These are phyloP conservation scores for Chrysolina oricalcia DNA, from an alignment of 2,888 invertebrate genomes.

Conservation along the genomic window DNA sequence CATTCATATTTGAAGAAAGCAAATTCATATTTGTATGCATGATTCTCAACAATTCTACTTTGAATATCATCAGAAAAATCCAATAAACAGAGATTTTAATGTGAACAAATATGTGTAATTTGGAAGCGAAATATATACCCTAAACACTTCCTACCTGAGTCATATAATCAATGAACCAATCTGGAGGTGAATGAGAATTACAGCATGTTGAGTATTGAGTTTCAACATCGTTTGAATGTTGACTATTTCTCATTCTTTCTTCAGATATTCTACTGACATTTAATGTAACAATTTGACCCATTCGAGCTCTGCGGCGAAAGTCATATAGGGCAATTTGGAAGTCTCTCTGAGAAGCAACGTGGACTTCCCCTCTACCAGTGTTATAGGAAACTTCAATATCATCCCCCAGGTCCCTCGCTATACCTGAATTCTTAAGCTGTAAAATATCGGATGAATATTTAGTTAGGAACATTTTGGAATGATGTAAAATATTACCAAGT, in stretches of 20 bases:
- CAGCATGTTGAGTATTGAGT: slow-evolving; percentile 59
- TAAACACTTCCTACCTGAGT: slow-evolving; percentile 54
- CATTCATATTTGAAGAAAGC: no score
- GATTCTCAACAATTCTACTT: no score
- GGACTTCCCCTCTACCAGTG: slow-evolving; percentile 69
- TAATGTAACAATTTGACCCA: slow-evolving; percentile 67
- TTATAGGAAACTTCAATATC: slow-evolving; percentile 71
- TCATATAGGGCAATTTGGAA: slow-evolving; percentile 70
- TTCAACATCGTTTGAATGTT: slow-evolving; percentile 60
- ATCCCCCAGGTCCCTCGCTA: slow-evolving; percentile 66
- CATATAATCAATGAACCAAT: slow-evolving; percentile 61
- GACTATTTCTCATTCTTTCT: slow-evolving; percentile 44
- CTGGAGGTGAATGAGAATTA: slow-evolving; percentile 57
- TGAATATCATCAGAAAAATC: no score
- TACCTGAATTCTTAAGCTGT: slow-evolving; percentile 71
- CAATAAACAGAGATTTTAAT: no score
- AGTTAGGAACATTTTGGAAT: background rate
- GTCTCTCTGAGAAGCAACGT: slow-evolving; percentile 70
- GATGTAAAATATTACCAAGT: slow-evolving; percentile 66
- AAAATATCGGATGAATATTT: slow-evolving; percentile 33
- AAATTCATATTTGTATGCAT: no score
- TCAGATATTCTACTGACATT: slow-evolving; percentile 65
- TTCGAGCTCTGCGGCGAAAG: slow-evolving; percentile 67
- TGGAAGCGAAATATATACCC: no score
- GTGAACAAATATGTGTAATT: no score